Conservation (phyloP, 1,140 invertebrate species). For the Bombus waltoni region DNA sequence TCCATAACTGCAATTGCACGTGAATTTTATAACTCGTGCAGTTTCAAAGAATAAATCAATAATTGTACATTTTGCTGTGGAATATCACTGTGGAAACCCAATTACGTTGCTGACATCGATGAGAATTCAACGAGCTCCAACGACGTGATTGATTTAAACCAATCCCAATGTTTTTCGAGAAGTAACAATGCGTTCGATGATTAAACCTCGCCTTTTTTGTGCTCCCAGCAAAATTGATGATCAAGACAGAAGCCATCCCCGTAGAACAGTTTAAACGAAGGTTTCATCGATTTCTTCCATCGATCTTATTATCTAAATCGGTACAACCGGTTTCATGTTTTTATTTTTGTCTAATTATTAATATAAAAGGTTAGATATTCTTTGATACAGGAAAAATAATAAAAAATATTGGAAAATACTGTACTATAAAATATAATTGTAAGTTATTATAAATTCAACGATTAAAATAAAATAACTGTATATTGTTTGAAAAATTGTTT, state of each 20-base stretch:
- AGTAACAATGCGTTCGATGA: slow-evolving; percentile 3
- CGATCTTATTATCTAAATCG: neutral
- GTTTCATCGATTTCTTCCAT: neutral
- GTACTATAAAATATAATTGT: no score
- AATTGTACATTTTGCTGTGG: neutral
- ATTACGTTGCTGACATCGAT: slow-evolving; percentile 1
- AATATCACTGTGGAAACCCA: neutral
- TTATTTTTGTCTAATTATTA: no score
- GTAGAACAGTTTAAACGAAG: neutral
- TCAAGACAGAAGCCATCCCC: neutral
- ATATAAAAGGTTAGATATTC: no score
- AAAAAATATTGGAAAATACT: no score
- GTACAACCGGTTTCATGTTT: neutral
- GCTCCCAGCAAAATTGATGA: neutral
- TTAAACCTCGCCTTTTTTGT: neutral
- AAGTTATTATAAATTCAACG: no score
- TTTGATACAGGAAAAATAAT: no score
- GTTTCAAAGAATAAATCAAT: neutral
- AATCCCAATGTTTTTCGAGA: neutral
- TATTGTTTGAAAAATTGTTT: no score
- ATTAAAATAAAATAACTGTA: no score
- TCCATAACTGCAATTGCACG: neutral
- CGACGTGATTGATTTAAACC: slow-evolving; percentile 18
- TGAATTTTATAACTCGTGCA: neutral
- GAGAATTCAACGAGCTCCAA: slow-evolving; percentile 6